Conservation (phyloP, 2,797 vertebrate species). For the Mallotus villosus region DNA sequence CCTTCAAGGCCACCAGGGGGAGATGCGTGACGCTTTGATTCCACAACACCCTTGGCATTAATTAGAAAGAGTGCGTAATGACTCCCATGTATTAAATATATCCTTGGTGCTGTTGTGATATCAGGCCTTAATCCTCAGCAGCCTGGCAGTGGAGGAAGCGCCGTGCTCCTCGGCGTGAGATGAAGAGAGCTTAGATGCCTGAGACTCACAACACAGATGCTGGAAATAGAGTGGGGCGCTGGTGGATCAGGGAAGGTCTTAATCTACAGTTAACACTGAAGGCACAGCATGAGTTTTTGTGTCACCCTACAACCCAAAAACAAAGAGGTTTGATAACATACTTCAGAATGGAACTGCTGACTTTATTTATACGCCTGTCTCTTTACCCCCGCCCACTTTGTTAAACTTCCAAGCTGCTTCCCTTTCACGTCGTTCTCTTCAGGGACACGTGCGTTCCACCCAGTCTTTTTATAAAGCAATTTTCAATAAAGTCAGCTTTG, state of each 20-base stretch:
- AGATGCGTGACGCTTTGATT: constrained; percentile 7
- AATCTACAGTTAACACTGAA: neutral
- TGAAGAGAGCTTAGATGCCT: neutral
- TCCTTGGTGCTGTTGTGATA: constrained; percentile 44
- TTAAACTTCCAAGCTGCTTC: constrained; percentile 24
- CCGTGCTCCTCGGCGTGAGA: neutral
- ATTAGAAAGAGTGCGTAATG: constrained; percentile 69
- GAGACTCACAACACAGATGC: neutral
- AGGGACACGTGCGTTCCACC: constrained; percentile 22
- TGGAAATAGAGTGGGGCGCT: neutral
- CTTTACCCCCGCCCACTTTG: neutral
- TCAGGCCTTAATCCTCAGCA: constrained; percentile 29
- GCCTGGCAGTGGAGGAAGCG: neutral
- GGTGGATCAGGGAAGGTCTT: neutral
- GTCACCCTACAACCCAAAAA: neutral
- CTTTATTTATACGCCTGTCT: neutral
- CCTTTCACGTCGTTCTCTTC: constrained; percentile 18
- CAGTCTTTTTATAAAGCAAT: constrained; percentile 36
- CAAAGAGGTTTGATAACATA: neutral
- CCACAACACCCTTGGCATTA: constrained; percentile 42
- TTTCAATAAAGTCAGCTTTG: constrained; percentile 57
- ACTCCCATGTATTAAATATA: constrained; percentile 61
- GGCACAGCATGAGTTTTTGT: neutral
- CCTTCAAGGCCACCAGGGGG: constrained; percentile 12
- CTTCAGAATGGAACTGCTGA: constrained; percentile 3